Evolutionary conservation across 2,113 vertebrate species (phyloP), one percentile per base, ranked within the genome.

Genomic region (Aleadryas rufinucha): DNA sequence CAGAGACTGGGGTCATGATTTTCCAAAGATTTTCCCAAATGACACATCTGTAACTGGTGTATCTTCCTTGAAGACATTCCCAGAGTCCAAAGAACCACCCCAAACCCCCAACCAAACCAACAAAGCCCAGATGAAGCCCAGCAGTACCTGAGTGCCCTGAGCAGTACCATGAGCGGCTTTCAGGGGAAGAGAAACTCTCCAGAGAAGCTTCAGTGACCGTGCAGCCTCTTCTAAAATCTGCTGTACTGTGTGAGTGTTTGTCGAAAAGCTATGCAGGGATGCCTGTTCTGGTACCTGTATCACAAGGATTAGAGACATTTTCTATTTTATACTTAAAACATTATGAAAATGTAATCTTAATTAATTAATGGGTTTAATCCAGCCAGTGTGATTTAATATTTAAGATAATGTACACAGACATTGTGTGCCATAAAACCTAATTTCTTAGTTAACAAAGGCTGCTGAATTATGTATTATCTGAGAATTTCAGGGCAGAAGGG

Each of bases 171-270:
- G 97, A 68, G 68, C 75, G 5, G 80, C 70, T 41, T 95, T 68
- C 10, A 96, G 85, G 3, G 99, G 99, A 39, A 99, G 85, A 5
- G 99, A 98, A 77, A 99, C 99, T 95, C 98, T 99, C 99, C 99
- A 99, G 90, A 99, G 94, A 35, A 98, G 98, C 27, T 98, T 99
- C 95, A 99, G 96, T 27, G 99, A 97, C 24, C 98, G 98, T 1
- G 97, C 97, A 3, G 99, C 99, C 95, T 99, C 99, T 3, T 99
- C 99, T 10, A 99, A 95, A 74, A 98, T 98, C 77, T 98, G 98
- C 96, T 98, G 98, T 59, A 99, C 97, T 16, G 95, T 98, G 94
- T 91, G 97, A 59, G 98, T 75, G n/a, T 91, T 95, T 7, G 96
- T 56, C 9, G 97, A 97, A 37, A 99, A 96, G 61, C 86, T 89